A percentile compares a stretch with the other conserved stretches of the same genome.
Evolutionary conservation across 2,797 vertebrate genomes (phyloP).

Genomic region (Anguilla obscura): DNA sequence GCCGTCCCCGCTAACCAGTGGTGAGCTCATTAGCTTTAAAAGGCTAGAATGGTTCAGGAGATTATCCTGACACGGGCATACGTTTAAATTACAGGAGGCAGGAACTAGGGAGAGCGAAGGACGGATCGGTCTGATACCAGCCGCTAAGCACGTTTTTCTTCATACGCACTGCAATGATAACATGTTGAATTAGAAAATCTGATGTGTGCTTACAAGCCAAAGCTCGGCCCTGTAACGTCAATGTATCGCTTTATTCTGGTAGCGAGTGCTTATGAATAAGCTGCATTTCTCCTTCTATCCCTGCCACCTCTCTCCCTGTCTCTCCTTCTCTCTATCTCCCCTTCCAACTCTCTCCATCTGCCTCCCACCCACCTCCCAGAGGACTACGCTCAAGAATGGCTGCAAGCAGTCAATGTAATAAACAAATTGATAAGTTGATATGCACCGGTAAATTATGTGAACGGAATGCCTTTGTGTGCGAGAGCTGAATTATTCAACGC

Average conservation of each 20-base stretch:
- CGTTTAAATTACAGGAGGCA: conserved; percentile 21
- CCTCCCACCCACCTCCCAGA: background rate
- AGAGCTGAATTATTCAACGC: background rate
- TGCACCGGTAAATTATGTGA: background rate
- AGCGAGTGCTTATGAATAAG: conserved; percentile 11
- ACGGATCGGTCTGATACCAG: background rate
- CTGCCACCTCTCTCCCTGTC: conserved; percentile 39
- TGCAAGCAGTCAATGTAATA: background rate
- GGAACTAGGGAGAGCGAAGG: too few species aligned
- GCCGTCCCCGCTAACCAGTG: conserved; percentile 4
- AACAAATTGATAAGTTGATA: conserved; percentile 10
- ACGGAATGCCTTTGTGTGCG: background rate
- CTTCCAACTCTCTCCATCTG: background rate
- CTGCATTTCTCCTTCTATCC: conserved; percentile 30
- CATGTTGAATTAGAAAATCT: conserved; percentile 9
- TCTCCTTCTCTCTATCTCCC: background rate
- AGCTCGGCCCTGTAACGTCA: background rate
- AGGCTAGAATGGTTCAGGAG: conserved; percentile 34
- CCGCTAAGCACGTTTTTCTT: background rate
- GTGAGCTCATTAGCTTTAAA: conserved; percentile 30
- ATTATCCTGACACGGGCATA: conserved; percentile 25
- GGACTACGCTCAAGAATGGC: background rate
- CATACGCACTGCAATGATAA: background rate
- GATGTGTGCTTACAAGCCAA: background rate
- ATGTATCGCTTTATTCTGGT: background rate